Conservation (phyloP, 2,113 vertebrate genomes). For the Gymnarchus niloticus region DNA sequence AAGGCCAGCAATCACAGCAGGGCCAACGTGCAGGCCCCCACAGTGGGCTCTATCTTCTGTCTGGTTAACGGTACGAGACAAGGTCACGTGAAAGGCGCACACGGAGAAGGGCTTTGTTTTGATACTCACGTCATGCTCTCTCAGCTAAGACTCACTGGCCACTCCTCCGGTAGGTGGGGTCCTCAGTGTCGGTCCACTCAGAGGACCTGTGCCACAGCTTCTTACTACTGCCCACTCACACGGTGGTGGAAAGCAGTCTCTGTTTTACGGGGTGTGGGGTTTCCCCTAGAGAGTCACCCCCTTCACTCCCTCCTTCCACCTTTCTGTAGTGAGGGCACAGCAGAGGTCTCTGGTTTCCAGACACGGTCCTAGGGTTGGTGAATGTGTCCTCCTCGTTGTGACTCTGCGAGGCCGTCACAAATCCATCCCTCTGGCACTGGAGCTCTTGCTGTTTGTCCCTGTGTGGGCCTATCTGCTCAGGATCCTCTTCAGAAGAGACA, state of each 20-base stretch:
- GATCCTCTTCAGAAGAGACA: slow-evolving; percentile 22
- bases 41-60: no score
- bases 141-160: slow-evolving; percentile 56
- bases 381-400: slow-evolving; percentile 5
- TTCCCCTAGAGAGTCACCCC: slow-evolving; percentile 49
- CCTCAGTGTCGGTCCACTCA: slow-evolving; percentile 42
- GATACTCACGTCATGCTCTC: slow-evolving; percentile 53
- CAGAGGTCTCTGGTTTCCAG: slow-evolving; percentile 56
- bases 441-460: slow-evolving; percentile 30
- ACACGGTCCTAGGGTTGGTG: background rate
- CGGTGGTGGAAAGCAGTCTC: slow-evolving; percentile 64
- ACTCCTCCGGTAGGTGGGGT: slow-evolving; percentile 46
- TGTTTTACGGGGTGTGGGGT: slow-evolving; percentile 60
- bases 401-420: slow-evolving; percentile 23
- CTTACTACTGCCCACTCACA: slow-evolving; percentile 50
- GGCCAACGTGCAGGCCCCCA: background rate
- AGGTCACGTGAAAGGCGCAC: background rate
- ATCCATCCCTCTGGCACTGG: slow-evolving; percentile 1
- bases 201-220: background rate
- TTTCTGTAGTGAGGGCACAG: slow-evolving; percentile 54
- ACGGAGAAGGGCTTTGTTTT: slow-evolving; percentile 8
- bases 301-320: slow-evolving; percentile 40
- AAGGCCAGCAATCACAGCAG: background rate
- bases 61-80: background rate
- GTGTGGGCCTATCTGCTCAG: slow-evolving; percentile 47